These are phyloP conservation scores for Kryptolebias ocellatus DNA, from an alignment of 2,797 vertebrate genomes.

Conservation along the genomic window DNA sequence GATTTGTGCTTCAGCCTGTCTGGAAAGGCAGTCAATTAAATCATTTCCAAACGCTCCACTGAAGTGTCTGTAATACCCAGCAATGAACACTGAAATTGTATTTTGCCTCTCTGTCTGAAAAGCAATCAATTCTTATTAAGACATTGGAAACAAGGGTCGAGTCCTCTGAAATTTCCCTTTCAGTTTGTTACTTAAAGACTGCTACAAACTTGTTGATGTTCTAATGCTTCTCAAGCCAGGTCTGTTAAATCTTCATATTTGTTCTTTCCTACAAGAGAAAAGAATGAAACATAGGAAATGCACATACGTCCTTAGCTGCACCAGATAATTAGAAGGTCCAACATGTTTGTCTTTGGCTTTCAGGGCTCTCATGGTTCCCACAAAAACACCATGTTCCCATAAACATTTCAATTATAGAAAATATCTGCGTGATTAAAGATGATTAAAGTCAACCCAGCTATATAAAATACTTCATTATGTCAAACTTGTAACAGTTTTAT, in stretches of 20 bases:
- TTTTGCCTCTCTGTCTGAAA: constrained; percentile 45
- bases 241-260: constrained; percentile 60
- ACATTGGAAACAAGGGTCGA: constrained; percentile 34
- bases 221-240: constrained; percentile 46
- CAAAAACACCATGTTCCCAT: constrained; percentile 80
- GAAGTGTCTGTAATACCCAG: constrained; percentile 47
- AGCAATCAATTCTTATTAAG: constrained; percentile 44
- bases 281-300: constrained; percentile 51
- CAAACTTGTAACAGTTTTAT: constrained; percentile 79
- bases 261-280: constrained; percentile 48
- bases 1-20: constrained; percentile 46
- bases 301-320: constrained; percentile 72
- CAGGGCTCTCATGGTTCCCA: constrained; percentile 76
- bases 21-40: constrained; percentile 57
- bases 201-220: constrained; percentile 51
- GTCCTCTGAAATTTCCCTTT: constrained; percentile 36
- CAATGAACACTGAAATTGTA: constrained; percentile 46
- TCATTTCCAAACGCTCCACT: constrained; percentile 66
- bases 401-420: constrained; percentile 85
- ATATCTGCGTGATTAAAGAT: constrained; percentile 82
- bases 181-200: constrained; percentile 36
- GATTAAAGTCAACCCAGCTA: constrained; percentile 80
- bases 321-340: constrained; percentile 82
- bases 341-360: constrained; percentile 77
- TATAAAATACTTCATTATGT: constrained; percentile 84